Conservation (phyloP, 2,113 vertebrate genomes). For the Asarcornis scutulata region DNA sequence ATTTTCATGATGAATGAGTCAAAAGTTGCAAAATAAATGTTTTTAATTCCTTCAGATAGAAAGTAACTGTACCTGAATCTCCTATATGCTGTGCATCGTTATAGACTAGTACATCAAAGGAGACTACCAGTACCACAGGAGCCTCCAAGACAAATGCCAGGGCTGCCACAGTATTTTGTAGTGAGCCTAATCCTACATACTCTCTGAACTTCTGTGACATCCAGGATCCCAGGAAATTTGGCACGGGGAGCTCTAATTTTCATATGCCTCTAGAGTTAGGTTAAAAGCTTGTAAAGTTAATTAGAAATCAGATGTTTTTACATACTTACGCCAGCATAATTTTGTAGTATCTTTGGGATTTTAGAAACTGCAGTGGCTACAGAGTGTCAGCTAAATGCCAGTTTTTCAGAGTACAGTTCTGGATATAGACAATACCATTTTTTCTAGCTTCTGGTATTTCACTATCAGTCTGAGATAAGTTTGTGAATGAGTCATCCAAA, state of each 20-base stretch:
- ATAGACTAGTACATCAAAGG: not conserved
- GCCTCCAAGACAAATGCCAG: not conserved
- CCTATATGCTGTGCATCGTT: not conserved
- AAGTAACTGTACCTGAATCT: not conserved
- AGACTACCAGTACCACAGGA: accelerated
- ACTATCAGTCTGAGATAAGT: not conserved
- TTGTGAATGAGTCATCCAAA: not conserved
- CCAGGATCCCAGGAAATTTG: not conserved
- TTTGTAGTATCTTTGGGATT: not conserved
- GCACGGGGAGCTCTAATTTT: not conserved
- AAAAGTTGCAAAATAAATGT: not conserved
- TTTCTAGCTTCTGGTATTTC: not conserved
- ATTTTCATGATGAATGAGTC: not conserved
- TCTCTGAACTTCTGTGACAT: not conserved
- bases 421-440: not conserved
- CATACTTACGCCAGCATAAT: not conserved
- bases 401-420: not conserved
- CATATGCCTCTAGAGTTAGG: not conserved
- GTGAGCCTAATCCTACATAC: not conserved
- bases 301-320: not conserved
- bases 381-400: not conserved
- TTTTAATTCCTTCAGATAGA: not conserved
- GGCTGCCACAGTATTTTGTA: not conserved
- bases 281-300: not conserved
- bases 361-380: not conserved